These are phyloP conservation scores for Meandrina meandrites DNA, from an alignment of 92 coral and sea anemone genomes.

Conservation along the genomic window DNA sequence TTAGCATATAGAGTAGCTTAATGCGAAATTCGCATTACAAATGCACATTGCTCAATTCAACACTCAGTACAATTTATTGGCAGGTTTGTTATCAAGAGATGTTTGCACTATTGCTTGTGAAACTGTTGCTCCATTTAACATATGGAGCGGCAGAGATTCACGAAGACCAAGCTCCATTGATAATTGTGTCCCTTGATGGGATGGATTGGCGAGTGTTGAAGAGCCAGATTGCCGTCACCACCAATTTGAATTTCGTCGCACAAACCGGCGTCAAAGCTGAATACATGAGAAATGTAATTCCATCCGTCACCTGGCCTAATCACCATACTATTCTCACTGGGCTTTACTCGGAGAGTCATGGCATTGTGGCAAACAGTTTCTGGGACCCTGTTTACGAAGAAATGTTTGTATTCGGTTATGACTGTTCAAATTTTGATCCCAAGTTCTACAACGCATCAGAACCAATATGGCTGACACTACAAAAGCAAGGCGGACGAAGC, in stretches of 20 bases:
- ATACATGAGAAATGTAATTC: slow-evolving; percentile 40
- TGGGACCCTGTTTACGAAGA: slow-evolving; percentile 57
- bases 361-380: slow-evolving; percentile 45
- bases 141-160: too few relatives aligned
- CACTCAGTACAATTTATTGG: too few relatives aligned
- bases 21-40: too few relatives aligned
- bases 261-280: slow-evolving; percentile 50
- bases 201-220: slow-evolving; percentile 77
- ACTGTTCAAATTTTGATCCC: slow-evolving; percentile 51
- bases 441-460: slow-evolving; percentile 55
- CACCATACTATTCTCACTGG: slow-evolving; percentile 54
- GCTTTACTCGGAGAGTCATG: slow-evolving; percentile 60
- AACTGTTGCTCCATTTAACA: too few relatives aligned
- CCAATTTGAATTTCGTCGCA: slow-evolving; percentile 71
- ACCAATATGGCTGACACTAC: slow-evolving; percentile 65
- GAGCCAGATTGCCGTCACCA: slow-evolving; percentile 47
- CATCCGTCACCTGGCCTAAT: slow-evolving; percentile 54
- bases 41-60: too few relatives aligned
- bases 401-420: slow-evolving; percentile 40
- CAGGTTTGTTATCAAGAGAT: too few relatives aligned
- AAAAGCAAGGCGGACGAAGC: slow-evolving; percentile 19
- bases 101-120: too few relatives aligned
- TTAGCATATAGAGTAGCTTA: too few relatives aligned
- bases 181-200: slow-evolving; percentile 82
- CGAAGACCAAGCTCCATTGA: too few relatives aligned